A percentile compares a stretch with the other conserved stretches of the same genome.
phyloP scores from a whole-genome alignment of 2,888 invertebrate species.

The Tortrix viridana region DNA sequence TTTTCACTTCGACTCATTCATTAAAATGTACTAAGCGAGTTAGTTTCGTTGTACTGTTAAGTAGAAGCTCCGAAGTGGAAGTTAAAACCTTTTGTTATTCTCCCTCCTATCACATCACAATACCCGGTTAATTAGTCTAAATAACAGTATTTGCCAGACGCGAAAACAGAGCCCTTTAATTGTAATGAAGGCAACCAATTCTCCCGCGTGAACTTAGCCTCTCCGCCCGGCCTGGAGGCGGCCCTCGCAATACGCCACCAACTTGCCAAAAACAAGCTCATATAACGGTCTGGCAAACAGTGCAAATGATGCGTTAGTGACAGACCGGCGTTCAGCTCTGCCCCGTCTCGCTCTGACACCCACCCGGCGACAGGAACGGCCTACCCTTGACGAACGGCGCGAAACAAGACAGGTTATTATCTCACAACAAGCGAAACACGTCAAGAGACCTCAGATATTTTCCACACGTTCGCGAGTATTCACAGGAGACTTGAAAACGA shows the following conservation, averaged over 20 bases:
- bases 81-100: conserved; percentile 69
- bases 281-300: conserved; percentile 80
- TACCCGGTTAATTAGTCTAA: conserved; percentile 79
- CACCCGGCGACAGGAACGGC: conserved; percentile 53
- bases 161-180: conserved; percentile 78
- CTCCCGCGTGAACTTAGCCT: conserved; percentile 69
- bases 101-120: conserved; percentile 69
- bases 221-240: conserved; percentile 72
- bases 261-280: conserved; percentile 81
- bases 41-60: conserved; percentile 26
- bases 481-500: conserved; percentile 78
- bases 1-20: conserved; percentile 21
- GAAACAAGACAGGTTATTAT: conserved; percentile 82
- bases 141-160: conserved; percentile 80
- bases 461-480: conserved; percentile 81
- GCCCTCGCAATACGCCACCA: conserved; percentile 68
- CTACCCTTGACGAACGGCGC: conserved; percentile 69
- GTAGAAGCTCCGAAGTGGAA: conserved; percentile 47
- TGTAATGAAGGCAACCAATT: conserved; percentile 78
- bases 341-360: conserved; percentile 56
- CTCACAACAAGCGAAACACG: conserved; percentile 72
- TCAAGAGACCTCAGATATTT: conserved; percentile 77
- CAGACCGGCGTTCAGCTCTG: conserved; percentile 63
- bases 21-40: conserved; percentile 32
- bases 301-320: conserved; percentile 81